A percentile compares a stretch with the other conserved stretches of the same genome.
Evolutionary conservation across 1,140 invertebrate species (phyloP).

Genomic region (Camponotus vicinus): DNA sequence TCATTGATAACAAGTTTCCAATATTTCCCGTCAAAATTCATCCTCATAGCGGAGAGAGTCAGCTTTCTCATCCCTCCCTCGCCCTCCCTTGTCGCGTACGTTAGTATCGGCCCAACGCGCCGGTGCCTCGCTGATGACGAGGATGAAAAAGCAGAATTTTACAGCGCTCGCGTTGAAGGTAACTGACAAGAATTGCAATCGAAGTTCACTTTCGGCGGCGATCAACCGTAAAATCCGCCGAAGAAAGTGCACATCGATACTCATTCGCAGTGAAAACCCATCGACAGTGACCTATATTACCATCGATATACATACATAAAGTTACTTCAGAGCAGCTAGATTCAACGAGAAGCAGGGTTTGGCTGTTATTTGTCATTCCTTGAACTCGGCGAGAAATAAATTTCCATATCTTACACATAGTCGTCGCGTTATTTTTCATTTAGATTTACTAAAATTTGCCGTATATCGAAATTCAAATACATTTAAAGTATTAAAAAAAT

Average conservation of each 20-base stretch:
- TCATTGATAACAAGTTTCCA: slow-evolving; percentile 73
- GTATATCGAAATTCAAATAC: not conserved
- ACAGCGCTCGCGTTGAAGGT: slow-evolving; percentile 32
- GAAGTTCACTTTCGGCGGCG: slow-evolving; percentile 52
- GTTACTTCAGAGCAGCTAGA: slow-evolving; percentile 1
- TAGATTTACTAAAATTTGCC: not conserved
- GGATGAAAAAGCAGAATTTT: slow-evolving; percentile 49
- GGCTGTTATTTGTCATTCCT: not conserved
- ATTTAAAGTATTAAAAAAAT: not conserved
- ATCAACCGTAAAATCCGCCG: slow-evolving; percentile 54
- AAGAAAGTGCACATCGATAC: slow-evolving; percentile 60
- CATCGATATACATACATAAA: slow-evolving; percentile 17
- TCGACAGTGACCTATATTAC: slow-evolving; percentile 55
- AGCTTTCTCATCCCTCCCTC: not conserved
- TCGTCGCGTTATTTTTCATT: not conserved
- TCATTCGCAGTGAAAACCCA: slow-evolving; percentile 46
- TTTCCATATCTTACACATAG: not conserved
- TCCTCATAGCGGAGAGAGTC: not conserved
- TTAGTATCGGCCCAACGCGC: not conserved
- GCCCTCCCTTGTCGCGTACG: slow-evolving; percentile 13
- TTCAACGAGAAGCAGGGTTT: not conserved
- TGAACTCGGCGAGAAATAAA: not conserved
- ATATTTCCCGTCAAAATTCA: slow-evolving; percentile 69
- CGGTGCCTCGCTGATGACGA: not conserved
- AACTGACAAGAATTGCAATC: slow-evolving; percentile 69